Evolutionary conservation across 2,888 invertebrate genomes (phyloP), one percentile per base, ranked within the genome.

Genomic region (Diarsia dahlii): DNA sequence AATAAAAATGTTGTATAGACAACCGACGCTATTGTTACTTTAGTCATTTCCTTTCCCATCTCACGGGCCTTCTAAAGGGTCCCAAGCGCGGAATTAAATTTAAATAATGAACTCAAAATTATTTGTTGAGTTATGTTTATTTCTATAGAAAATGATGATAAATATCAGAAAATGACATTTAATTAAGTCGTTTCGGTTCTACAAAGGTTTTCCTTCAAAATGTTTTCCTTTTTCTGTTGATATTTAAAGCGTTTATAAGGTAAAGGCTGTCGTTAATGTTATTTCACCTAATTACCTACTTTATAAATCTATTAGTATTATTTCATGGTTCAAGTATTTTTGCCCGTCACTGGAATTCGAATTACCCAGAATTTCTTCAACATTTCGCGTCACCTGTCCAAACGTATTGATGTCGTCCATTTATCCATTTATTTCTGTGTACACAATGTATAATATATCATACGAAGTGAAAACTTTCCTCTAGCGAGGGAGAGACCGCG

Each of bases 101-200:
- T 83, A 84, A 86, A 86, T 86, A 84, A 86, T 86, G 78, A 79
- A 85, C 85, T 76, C 71, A 39, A 84, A 85, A 84, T 87, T 78
- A 80, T 84, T 84, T 82, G 74, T 67, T 76, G 78, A 76, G 76
- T 66, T 66, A 67, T 72, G 77, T 63, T 74, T 72, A 80, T 85
- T 82, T 82, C 76, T 80, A 77, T 77, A 73, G 64, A 62, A 71
- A 77, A 76, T 82, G 65, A 78, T 76, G 68, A 71, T 80, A 76
- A 85, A 82, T 82, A 82, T 76, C 68, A 65, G 74, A 75, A 75
- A 78, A 67, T 62, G 67, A 62, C 80, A 65, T 82, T 82, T 62
- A 82, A 82, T 82, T 82, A 68, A 73, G 70, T 80, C 60, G 56
- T 76, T 71, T 76, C 54, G 54, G 48, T 74, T 45, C 28, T n/a